Percentiles rank a stretch among this genome's conserved stretches.
These are phyloP conservation scores for Taenioides sp. DNA, from an alignment of 2,797 vertebrate genomes.

Conservation along the genomic window DNA sequence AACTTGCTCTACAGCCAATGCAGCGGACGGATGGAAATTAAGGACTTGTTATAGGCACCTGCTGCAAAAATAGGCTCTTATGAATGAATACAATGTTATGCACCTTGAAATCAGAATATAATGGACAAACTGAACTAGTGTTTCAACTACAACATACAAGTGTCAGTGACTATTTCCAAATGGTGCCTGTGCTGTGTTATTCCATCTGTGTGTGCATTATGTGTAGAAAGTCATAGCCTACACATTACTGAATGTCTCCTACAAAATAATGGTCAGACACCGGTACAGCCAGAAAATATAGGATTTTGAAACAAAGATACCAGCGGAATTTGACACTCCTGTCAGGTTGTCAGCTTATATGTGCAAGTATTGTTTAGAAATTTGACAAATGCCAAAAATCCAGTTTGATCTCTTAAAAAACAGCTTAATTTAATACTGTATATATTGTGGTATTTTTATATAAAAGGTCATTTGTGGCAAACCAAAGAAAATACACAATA, in stretches of 20 bases:
- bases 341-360: constrained; percentile 64
- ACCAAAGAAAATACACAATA: constrained; percentile 77
- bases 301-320: constrained; percentile 60
- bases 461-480: constrained; percentile 75
- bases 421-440: constrained; percentile 81
- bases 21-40: constrained; percentile 48
- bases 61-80: constrained; percentile 74
- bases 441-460: constrained; percentile 72
- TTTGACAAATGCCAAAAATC: constrained; percentile 75
- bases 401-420: constrained; percentile 74
- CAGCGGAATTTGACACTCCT: constrained; percentile 51
- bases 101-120: constrained; percentile 50
- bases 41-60: constrained; percentile 71
- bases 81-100: constrained; percentile 36
- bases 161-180: constrained; percentile 54
- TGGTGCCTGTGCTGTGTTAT: constrained; percentile 21
- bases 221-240: constrained; percentile 10
- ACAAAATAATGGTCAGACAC: constrained; percentile 12
- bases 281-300: constrained; percentile 16
- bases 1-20: constrained; percentile 22
- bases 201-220: constrained; percentile 18
- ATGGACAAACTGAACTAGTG: constrained; percentile 42
- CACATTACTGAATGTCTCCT: constrained; percentile 32
- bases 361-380: constrained; percentile 56
- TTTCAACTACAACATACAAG: constrained; percentile 55